phyloP scores from a whole-genome alignment of 2,113 vertebrate species.

The Oophaga pumilio region DNA sequence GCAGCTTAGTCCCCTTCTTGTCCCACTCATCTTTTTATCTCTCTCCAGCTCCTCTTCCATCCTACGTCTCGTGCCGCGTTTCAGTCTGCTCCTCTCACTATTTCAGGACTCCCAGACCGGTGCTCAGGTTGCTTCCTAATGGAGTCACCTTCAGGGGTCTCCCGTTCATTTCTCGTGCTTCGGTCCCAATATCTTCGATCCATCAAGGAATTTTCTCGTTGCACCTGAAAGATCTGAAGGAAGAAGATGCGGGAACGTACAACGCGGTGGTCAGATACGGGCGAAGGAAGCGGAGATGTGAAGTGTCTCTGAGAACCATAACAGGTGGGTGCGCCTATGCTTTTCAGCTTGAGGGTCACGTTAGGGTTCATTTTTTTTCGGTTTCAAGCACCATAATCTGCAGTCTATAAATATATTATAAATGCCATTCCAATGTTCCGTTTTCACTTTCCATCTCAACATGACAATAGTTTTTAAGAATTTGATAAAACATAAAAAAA shows the following conservation, averaged over 20 bases:
- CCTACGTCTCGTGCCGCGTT: not conserved
- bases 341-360: not conserved
- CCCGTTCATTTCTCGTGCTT: not conserved
- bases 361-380: not conserved
- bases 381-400: not conserved
- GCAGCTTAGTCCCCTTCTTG: too few species aligned
- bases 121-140: not conserved
- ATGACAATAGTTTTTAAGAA: not conserved
- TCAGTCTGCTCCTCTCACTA: not conserved
- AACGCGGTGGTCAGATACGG: not conserved
- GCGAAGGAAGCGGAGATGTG: not conserved
- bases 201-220: conserved; percentile 31
- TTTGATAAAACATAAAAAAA: not conserved
- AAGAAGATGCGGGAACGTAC: conserved; percentile 13
- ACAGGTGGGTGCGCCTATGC: not conserved
- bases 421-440: not conserved
- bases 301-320: not conserved
- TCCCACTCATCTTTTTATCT: too few species aligned
- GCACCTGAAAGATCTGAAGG: conserved; percentile 5
- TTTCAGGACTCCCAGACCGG: not conserved
- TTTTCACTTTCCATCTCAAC: not conserved
- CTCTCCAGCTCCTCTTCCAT: too few species aligned
- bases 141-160: not conserved
- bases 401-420: not conserved
- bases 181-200: not conserved